phyloP scores from a whole-genome alignment of 2,113 vertebrate species.

The Crotalus viridis region DNA sequence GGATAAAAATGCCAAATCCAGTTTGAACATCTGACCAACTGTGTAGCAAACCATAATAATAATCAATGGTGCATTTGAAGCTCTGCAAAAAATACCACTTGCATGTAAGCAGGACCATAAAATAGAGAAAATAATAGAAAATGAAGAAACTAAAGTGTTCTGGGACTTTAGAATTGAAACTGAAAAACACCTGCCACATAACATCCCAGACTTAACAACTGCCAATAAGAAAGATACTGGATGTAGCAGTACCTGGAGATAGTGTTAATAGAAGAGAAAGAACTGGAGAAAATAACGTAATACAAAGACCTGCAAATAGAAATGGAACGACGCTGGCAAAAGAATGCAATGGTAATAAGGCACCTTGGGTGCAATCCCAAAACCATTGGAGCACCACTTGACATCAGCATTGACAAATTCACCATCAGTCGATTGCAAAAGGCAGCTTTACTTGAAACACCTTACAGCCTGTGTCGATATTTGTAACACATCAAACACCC shows the following conservation, averaged over 20 bases:
- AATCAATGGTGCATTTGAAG: background rate
- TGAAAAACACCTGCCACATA: background rate
- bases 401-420: background rate
- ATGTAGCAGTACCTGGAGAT: too few relatives aligned
- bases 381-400: background rate
- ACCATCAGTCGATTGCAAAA: background rate
- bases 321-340: background rate
- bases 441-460: background rate
- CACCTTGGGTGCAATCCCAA: background rate
- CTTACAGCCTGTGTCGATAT: background rate
- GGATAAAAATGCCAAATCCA: background rate
- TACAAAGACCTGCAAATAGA: background rate
- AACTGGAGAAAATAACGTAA: background rate
- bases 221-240: too few relatives aligned
- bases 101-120: background rate
- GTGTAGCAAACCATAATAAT: background rate
- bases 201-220: too few relatives aligned
- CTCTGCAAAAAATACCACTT: background rate
- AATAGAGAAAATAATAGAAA: background rate
- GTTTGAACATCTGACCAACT: background rate
- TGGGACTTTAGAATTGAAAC: background rate
- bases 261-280: background rate
- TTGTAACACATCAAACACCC: background rate
- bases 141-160: background rate
- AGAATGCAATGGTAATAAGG: background rate